These are phyloP conservation scores for Microtus ochrogaster DNA, from an alignment of 2,113 vertebrate genomes.

Conservation along the genomic window DNA sequence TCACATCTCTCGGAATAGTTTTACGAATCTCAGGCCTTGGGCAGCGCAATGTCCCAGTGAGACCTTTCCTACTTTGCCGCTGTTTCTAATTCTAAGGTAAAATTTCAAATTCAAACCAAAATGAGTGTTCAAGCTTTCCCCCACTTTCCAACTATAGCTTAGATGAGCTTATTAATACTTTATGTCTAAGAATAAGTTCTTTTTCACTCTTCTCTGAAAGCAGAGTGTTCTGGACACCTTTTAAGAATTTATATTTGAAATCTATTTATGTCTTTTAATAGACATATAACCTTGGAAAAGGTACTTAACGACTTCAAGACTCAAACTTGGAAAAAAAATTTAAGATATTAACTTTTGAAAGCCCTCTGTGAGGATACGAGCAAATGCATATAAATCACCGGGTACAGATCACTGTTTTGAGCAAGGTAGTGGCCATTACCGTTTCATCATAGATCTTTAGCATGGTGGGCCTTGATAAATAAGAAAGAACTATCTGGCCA, in stretches of 20 bases:
- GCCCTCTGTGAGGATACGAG: neutral
- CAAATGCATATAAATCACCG: neutral
- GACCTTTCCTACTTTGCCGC: neutral
- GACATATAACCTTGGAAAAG: neutral
- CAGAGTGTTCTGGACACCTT: neutral
- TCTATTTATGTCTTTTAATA: neutral
- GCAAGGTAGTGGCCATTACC: neutral
- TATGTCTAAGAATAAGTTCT: neutral
- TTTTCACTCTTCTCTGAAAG: neutral
- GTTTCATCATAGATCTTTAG: neutral
- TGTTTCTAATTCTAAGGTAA: neutral
- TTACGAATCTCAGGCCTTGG: neutral
- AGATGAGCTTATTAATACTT: neutral
- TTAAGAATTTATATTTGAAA: slow-evolving; percentile 44
- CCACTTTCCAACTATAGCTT: neutral
- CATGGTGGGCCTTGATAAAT: neutral
- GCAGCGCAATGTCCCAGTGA: neutral
- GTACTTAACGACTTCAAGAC: neutral
- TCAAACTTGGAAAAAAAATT: slow-evolving; percentile 30
- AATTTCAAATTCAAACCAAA: neutral
- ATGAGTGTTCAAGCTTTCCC: neutral
- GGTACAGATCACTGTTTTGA: neutral
- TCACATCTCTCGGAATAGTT: neutral
- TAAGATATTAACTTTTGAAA: slow-evolving; percentile 21
- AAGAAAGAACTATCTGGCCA: neutral